These are phyloP conservation scores for Aptenodytes patagonicus DNA, from an alignment of 2,113 vertebrate genomes.

Conservation along the genomic window DNA sequence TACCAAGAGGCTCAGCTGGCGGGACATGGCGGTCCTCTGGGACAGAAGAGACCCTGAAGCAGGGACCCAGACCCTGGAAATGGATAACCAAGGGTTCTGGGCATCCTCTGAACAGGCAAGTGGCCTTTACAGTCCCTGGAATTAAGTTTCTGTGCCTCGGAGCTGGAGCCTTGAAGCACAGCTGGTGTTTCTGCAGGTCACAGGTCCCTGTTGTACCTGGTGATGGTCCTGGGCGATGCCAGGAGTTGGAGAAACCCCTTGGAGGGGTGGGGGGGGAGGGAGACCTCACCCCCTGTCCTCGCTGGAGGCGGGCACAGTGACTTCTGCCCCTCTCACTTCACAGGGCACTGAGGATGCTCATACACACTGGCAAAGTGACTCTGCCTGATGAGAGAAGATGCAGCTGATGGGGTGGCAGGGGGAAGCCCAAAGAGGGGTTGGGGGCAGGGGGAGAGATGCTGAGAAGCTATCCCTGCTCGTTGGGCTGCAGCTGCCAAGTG, in stretches of 20 bases:
- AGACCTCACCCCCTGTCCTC: not conserved
- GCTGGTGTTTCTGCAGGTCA: not conserved
- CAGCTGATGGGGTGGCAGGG: not conserved
- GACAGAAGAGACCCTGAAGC: not conserved
- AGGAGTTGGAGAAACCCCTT: not conserved
- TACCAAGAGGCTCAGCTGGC: not conserved
- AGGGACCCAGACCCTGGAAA: conserved; percentile 14
- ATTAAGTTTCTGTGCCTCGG: not conserved
- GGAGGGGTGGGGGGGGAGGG: too few species aligned
- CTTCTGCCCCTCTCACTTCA: not conserved
- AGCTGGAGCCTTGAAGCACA: not conserved
- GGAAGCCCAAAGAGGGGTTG: not conserved
- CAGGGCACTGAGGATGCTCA: not conserved
- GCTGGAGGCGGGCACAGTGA: too few species aligned
- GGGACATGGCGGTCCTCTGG: not conserved
- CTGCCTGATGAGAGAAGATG: not conserved
- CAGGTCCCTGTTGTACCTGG: not conserved
- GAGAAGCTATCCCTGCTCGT: not conserved
- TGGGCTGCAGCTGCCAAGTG: not conserved
- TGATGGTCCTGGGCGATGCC: not conserved
- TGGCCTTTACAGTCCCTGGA: not conserved
- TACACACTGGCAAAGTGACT: fast-evolving
- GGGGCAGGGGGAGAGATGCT: not conserved
- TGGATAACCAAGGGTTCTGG: conserved; percentile 24
- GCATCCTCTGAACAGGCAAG: not conserved